Conservation (phyloP, 37 sponge, comb jelly and placozoan genomes). For the Beroe forskalii region DNA sequence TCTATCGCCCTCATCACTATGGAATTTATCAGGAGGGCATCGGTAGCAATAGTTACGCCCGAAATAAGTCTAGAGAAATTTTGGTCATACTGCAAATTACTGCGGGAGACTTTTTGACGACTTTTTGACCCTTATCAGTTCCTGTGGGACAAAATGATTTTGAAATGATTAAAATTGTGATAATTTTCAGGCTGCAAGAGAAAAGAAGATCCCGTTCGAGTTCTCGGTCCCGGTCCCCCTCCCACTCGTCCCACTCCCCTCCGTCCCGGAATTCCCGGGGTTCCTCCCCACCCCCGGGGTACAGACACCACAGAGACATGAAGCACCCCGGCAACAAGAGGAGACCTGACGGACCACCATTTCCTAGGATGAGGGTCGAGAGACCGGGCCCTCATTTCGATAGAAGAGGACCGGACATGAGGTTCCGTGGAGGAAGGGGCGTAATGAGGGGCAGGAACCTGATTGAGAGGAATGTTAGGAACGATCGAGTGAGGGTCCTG, state of each 20-base stretch:
- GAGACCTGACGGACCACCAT: not conserved
- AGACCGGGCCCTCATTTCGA: not conserved
- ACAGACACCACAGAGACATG: slow-evolving; percentile 10
- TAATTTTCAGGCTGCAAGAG: slow-evolving; percentile 28
- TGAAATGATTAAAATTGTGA: too few species aligned
- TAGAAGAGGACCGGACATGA: not conserved
- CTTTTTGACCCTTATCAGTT: too few species aligned
- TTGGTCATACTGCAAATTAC: too few species aligned
- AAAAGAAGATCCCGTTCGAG: slow-evolving; percentile 23
- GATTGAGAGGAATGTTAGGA: slow-evolving; percentile 35
- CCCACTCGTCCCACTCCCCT: not conserved
- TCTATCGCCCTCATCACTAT: too few species aligned
- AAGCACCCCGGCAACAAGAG: not conserved
- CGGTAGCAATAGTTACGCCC: too few species aligned
- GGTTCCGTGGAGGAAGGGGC: not conserved
- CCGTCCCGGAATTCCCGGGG: slow-evolving; percentile 1
- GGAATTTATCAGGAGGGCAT: too few species aligned
- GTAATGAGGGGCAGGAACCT: not conserved
- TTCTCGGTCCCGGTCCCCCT: not conserved
- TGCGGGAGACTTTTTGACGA: too few species aligned
- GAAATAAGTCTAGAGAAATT: too few species aligned
- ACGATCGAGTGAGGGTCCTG: not conserved
- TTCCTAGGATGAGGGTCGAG: not conserved
- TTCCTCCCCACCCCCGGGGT: not conserved
- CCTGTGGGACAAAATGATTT: too few species aligned